A percentile compares a stretch with the other conserved stretches of the same genome.
Conservation (phyloP, 1,140 invertebrate genomes). For the Zaprionus tsacasi region DNA sequence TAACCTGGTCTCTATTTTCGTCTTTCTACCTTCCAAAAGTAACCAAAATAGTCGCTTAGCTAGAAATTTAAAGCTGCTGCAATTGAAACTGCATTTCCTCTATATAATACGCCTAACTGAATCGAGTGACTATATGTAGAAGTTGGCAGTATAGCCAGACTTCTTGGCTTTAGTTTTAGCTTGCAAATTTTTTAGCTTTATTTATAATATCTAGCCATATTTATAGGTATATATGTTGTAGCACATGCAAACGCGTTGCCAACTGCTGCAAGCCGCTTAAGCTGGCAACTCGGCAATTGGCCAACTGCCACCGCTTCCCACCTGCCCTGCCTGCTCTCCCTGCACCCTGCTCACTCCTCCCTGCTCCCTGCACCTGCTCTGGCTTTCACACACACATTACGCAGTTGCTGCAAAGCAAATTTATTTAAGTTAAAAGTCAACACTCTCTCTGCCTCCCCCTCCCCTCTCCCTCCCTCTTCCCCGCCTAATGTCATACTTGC, state of each 20-base stretch:
- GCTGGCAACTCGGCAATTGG: background rate
- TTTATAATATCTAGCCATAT: background rate
- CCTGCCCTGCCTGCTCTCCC: background rate
- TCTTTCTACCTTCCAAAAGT: background rate
- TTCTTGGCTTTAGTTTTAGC: background rate
- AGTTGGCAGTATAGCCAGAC: too few relatives aligned
- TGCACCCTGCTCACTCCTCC: background rate
- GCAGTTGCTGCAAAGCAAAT: conserved; percentile 53
- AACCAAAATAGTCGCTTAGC: background rate
- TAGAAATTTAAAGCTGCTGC: background rate
- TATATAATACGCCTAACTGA: background rate
- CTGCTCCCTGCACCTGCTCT: background rate
- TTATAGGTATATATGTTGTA: background rate
- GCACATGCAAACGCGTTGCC: conserved; percentile 32
- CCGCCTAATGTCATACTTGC: conserved; percentile 58
- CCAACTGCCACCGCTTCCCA: conserved; percentile 12
- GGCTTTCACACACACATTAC: conserved; percentile 30
- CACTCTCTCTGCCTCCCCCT: conserved; percentile 25
- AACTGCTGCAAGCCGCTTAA: conserved; percentile 9
- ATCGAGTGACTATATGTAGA: background rate
- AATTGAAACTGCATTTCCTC: background rate
- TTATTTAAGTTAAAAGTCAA: conserved; percentile 68
- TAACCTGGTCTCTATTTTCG: too few relatives aligned
- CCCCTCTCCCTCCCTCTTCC: conserved; percentile 9
- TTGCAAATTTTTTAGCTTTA: background rate